Evolutionary conservation across 2,113 vertebrate species (phyloP), one percentile per base, ranked within the genome.

Genomic region (Seriola dumerili): DNA sequence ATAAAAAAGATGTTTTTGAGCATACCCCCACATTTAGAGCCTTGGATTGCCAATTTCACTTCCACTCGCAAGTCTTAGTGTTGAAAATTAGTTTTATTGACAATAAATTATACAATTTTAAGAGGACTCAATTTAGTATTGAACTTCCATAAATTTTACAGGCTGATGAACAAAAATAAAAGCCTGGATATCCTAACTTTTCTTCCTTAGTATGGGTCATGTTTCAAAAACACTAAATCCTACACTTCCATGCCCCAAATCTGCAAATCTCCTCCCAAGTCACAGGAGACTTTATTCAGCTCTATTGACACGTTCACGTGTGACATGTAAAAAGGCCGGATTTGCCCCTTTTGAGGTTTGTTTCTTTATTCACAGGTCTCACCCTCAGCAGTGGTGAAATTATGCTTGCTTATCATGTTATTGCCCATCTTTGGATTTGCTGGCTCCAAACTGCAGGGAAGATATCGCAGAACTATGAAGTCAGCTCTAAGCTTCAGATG

Each of bases 401-500:
- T 5, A 58, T 14, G 21, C 21, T n/a, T 23, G 36, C 5, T 44
- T 40, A 12, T 16, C n/a, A 21, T 54, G 34, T 55, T 55, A 44
- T 16, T 42, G 5, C 4, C 4, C 13, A 40, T 29, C 29, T 29
- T 29, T 29, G 29, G 29, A 29, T 29, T 29, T 29, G 29, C 29
- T n/a, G 32, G 34, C 48, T 55, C 17, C n/a, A 75, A n/a, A 25
- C n/a, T 25, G 6, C 11, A 8, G 11, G 36, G 4, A 38, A 46
- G 10, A 14, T 54, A 10, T 29, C 52, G 54, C 34, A 40, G 55
- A 40, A 23, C 8, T 50, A 8, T 48, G 5, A 57, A 50, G 6
- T 75, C 29, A 71, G 25, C 8, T 42, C 16, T n/a, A 14, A 32
- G 29, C n/a, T 78, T 59, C 17, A 48, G 54, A 74, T 64, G 13